Percentiles rank a stretch among this genome's conserved stretches.
Conservation (phyloP, 1,140 invertebrate species). For the Papilio polytes region DNA sequence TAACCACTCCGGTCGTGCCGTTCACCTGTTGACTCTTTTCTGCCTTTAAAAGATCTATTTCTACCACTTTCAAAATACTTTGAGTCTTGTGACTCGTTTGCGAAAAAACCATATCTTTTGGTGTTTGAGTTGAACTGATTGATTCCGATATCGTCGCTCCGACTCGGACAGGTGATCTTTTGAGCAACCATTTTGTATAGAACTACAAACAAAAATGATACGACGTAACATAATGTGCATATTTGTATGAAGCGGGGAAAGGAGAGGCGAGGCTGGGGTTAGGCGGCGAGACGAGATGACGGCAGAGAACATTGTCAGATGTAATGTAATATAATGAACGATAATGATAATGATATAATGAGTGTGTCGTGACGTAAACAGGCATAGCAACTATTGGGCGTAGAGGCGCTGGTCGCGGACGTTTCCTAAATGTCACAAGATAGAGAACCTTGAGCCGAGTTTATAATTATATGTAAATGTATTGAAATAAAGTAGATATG, state of each 20-base stretch:
- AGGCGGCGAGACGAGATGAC: not conserved
- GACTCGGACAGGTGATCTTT: conserved; percentile 80
- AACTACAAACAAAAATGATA: conserved; percentile 83
- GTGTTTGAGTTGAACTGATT: conserved; percentile 71
- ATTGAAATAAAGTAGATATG: conserved; percentile 37
- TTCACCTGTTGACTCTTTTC: conserved; percentile 73
- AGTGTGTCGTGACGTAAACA: conserved; percentile 31
- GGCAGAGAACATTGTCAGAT: conserved; percentile 4
- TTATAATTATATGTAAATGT: conserved; percentile 43
- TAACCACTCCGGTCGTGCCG: conserved; percentile 66
- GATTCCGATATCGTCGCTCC: conserved; percentile 77
- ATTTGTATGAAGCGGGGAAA: conserved; percentile 69
- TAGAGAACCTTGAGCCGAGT: conserved; percentile 37
- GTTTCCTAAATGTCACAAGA: conserved; percentile 39
- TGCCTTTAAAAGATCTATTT: conserved; percentile 79
- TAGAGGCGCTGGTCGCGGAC: not conserved
- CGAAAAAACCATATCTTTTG: conserved; percentile 83
- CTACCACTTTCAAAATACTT: conserved; percentile 80
- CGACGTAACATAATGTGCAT: conserved; percentile 81
- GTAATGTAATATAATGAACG: conserved; percentile 27
- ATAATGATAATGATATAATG: conserved; percentile 22
- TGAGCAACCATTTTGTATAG: conserved; percentile 83
- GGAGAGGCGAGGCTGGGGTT: conserved; percentile 27
- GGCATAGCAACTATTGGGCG: conserved; percentile 36
- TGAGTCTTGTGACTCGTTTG: conserved; percentile 79